These are phyloP conservation scores for Lepisosteus osseus DNA, from an alignment of 2,113 vertebrate genomes.

Conservation along the genomic window DNA sequence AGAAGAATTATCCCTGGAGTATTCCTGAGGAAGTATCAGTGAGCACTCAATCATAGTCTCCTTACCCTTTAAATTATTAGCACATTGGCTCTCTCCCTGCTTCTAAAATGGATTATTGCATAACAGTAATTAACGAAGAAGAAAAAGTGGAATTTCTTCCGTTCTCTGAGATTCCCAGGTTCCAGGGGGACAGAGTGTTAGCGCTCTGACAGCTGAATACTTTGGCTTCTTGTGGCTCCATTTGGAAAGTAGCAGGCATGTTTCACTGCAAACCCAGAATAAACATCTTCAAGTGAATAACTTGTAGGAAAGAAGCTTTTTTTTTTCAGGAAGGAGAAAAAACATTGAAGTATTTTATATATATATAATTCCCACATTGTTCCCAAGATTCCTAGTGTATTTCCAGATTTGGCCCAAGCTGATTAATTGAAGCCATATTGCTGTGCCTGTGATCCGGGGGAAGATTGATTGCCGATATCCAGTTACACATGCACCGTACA, in stretches of 20 bases:
- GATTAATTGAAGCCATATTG: slow-evolving; percentile 7
- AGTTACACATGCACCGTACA: slow-evolving; percentile 1
- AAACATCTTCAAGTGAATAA: background rate
- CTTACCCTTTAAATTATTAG: too few relatives aligned
- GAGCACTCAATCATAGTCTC: too few relatives aligned
- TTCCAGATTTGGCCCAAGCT: background rate
- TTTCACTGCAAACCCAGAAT: background rate
- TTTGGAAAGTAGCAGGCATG: background rate
- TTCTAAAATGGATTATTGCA: too few relatives aligned
- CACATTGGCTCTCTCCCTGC: too few relatives aligned
- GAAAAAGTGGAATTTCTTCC: too few relatives aligned
- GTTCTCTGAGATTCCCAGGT: too few relatives aligned
- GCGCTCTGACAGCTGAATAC: background rate
- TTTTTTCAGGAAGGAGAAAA: background rate
- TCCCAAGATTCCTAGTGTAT: background rate
- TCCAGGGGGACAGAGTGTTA: too few relatives aligned
- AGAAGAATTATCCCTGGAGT: too few relatives aligned
- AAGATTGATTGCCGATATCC: slow-evolving; percentile 6
- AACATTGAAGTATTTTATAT: background rate
- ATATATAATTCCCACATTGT: slow-evolving; percentile 1
- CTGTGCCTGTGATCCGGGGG: background rate
- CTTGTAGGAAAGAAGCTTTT: background rate
- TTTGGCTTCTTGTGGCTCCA: background rate
- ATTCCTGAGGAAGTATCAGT: too few relatives aligned
- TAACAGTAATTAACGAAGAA: too few relatives aligned